Base-by-base conservation (phyloP, 2,113 vertebrate species). In the Opisthocomus hoazin region DNA sequence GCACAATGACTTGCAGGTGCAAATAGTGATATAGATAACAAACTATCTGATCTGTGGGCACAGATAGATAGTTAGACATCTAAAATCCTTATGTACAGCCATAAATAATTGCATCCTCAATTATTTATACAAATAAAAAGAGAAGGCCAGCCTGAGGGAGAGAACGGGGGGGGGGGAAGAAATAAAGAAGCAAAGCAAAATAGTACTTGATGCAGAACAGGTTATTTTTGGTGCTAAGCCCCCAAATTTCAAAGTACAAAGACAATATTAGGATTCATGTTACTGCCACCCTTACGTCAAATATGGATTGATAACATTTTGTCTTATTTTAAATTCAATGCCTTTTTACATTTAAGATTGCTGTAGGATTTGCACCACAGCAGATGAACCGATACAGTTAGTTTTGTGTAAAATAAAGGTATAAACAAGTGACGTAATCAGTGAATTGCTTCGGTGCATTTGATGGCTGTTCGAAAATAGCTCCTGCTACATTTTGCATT, bases 21-120 rank as follows among this genome's bases (percentile, higher is more conserved):
- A 94, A 96, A 94, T 94, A 96, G 96, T 79, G 94, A 96, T 96
- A 95, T 87, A 94, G 96, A 97, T 95, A 97, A 93, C 96, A 95
- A 96, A 97, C 94, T 97, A 96, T 95, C 92, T 95, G 96, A 97
- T 97, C 75, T 84, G 95, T 90, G 78, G 93, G 81, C 94, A 83
- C 93, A 93, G 96, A 91, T 90, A 97, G 92, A 96, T 94, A 96
- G 93, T 94, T 96, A 97, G 94, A 97, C 92, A 95, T 91, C 91
- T 96, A 97, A 78, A 96, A 95, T 94, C 83, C 90, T 96, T 96
- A 97, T 89, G 39, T 95, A 95, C 85, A 96, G 84, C 89, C 93
- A 94, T 87, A 97, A 97, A 96, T 96, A 97, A 96, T 92, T 96
- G 89, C 87, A 84, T 91, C 86, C 89, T 96, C 89, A 94, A 94